Base-by-base conservation (phyloP, 2,797 vertebrate species). In the Clarias laeviceps region DNA sequence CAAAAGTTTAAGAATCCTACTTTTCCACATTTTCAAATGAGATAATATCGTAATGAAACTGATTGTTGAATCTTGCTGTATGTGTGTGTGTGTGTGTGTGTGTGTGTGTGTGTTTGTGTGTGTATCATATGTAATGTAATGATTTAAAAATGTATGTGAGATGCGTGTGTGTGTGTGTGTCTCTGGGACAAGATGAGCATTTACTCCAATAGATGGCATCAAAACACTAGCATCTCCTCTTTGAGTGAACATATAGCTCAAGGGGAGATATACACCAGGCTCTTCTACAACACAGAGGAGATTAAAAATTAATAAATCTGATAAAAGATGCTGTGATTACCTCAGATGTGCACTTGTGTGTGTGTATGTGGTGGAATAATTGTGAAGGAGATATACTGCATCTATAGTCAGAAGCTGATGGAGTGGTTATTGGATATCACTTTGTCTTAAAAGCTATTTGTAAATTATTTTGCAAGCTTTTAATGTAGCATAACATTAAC, bases 141-240 rank as follows among this genome's bases (percentile, higher is more conserved):
- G 57, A 22, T 17, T 50, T 76, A 56, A 9, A 37, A 12, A 34
- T 40, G 22, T 40, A 29, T 69, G 29, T 70, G 18, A 77, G 54
- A 24, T 34, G 64, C 11, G 11, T 62, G 22, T 62, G 61, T 24
- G 34, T 24, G 27, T 56, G 45, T 57, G 64, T 68, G 27, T 37
- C 65, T 70, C 80, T 82, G 32, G 66, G 88, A 89, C 90, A 88
- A 88, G 83, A 88, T 90, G 94, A 96, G 91, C 94, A 91, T 94
- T 96, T 95, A 93, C 91, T 96, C 96, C 96, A 96, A 96, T 96
- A 97, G 96, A 97, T 96, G 96, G 96, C 96, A 97, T 96, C 96
- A 95, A 94, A 96, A 96, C 95, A 94, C 96, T 95, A 93, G 94
- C 27, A 83, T 92, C 94, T 95, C 64, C 84, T 83, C 89, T 84